Evolutionary conservation across 2,888 invertebrate species (phyloP), one percentile per base, ranked within the genome.

Genomic region (Neocrepidodera transversa): DNA sequence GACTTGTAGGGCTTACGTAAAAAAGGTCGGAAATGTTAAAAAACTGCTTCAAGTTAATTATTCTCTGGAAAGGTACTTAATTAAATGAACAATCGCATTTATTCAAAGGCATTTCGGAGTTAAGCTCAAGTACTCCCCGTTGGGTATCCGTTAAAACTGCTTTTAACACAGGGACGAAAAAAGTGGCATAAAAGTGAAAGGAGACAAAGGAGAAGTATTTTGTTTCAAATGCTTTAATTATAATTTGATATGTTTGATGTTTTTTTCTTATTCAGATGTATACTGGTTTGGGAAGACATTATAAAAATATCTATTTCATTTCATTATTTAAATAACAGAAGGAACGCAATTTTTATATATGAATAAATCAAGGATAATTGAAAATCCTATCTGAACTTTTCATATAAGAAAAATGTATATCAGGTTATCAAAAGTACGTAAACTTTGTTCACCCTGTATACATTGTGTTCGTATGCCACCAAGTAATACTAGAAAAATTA

Each of bases 71-170:
- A 66, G 62, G 67, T 68, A 68, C 68, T 71, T 70, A 71, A 73
- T 73, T 73, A 71, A 71, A 71, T 61, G 70, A 71, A 70, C 69
- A 71, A 68, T 70, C 66, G 71, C 67, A 70, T 71, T 72, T 70
- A 69, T 67, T 68, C 67, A 62, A 64, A 68, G 66, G 62, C 62
- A 57, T 68, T 62, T 52, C 56, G 63, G 40, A 54, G 53, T 56
- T 50, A 48, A 23, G 42, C 50, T 59, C 43, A 28, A 35, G 38
- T 51, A 45, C 49, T n/a, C 35, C 28, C 43, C 58, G 36, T 17
- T 47, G 51, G 18, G 45, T 53, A 56, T 60, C 57, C 40, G 52
- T 62, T 53, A 55, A 58, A 61, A 58, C n/a, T 54, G 35, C 35
- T 57, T 51, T 52, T 8, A 48, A 17, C 48, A 23, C 26, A 17